Conservation (phyloP, 2,113 vertebrate genomes). For the Scomber colias region DNA sequence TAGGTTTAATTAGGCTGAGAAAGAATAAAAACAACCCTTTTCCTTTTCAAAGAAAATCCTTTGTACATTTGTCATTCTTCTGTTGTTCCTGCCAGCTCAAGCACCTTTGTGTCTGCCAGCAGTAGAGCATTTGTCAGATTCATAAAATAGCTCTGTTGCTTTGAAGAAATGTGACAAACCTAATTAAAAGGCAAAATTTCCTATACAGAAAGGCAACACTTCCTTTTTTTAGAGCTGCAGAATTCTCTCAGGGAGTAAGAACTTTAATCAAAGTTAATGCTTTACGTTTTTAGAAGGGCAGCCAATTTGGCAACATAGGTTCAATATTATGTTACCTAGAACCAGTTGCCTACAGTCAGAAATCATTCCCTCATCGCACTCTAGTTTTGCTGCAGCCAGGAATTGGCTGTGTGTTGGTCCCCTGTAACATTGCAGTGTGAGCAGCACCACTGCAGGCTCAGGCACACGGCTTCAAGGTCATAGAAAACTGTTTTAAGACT, state of each 20-base stretch:
- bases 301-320: constrained; percentile 65
- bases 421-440: constrained; percentile 68
- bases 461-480: constrained; percentile 72
- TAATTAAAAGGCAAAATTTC: constrained; percentile 42
- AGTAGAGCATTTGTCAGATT: constrained; percentile 41
- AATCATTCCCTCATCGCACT: constrained; percentile 48
- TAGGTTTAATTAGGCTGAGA: background rate
- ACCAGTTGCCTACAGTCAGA: constrained; percentile 37
- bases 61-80: constrained; percentile 1
- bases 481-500: constrained; percentile 44
- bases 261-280: constrained; percentile 67
- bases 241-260: constrained; percentile 26
- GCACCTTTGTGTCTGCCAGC: constrained; percentile 9
- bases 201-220: constrained; percentile 17
- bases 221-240: background rate
- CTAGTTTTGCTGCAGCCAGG: constrained; percentile 54
- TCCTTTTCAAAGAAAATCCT: constrained; percentile 16
- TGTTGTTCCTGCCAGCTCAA: constrained; percentile 2
- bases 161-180: background rate
- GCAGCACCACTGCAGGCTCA: constrained; percentile 66
- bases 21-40: background rate
- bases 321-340: constrained; percentile 73
- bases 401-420: constrained; percentile 36
- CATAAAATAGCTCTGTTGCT: constrained; percentile 26
- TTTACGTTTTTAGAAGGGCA: constrained; percentile 53